Percentiles rank a stretch among this genome's conserved stretches.
phyloP scores from a whole-genome alignment of 92 coral and sea anemone species.

The Blastomussa wellsi region DNA sequence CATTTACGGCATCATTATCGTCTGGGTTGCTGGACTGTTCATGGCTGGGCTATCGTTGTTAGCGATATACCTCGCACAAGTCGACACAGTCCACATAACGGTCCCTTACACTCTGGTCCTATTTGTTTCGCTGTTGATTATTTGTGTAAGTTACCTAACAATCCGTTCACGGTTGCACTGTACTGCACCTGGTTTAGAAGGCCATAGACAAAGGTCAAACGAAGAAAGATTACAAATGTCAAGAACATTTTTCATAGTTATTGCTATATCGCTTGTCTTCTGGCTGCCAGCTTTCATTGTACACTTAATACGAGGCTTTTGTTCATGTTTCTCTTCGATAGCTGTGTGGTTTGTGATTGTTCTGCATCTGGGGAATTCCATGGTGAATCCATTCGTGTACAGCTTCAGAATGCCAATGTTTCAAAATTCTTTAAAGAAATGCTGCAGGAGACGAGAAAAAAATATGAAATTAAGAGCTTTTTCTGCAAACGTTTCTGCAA shows the following conservation, averaged over 20 bases:
- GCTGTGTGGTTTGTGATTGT: neutral
- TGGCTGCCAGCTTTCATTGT: conserved; percentile 27
- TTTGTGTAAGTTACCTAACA: neutral
- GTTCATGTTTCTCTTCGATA: neutral
- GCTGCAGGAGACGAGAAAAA: neutral
- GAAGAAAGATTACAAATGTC: conserved; percentile 11
- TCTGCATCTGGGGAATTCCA: conserved; percentile 13
- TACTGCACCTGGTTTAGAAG: neutral
- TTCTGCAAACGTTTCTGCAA: neutral
- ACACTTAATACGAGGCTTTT: neutral
- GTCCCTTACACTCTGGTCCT: neutral
- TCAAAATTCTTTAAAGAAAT: conserved; percentile 6
- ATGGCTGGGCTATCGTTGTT: neutral
- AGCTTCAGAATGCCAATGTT: conserved; percentile 20
- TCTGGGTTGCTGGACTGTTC: conserved; percentile 7
- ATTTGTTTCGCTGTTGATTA: neutral
- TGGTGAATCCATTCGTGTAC: conserved; percentile 24
- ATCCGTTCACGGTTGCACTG: conserved; percentile 1
- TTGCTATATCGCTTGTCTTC: conserved; percentile 13
- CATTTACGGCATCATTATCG: conserved; percentile 11
- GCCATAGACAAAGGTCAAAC: neutral
- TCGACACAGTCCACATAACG: neutral
- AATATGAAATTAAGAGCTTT: neutral
- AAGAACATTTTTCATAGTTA: conserved; percentile 8
- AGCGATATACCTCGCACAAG: neutral